Conservation (phyloP, 2,888 invertebrate genomes). For the Mechanitis messenoides region DNA sequence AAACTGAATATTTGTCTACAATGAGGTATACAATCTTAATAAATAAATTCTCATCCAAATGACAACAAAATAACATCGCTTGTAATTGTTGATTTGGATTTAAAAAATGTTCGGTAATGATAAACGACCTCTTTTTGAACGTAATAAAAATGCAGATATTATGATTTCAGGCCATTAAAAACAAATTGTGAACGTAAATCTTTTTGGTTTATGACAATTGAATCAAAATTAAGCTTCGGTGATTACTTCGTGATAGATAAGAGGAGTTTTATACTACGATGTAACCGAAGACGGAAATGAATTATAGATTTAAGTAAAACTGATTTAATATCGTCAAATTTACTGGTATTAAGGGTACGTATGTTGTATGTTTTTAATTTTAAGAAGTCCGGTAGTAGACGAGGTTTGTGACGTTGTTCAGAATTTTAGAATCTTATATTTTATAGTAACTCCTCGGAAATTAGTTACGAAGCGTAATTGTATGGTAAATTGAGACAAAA, state of each 20-base stretch:
- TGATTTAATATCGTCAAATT: background rate
- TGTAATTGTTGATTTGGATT: conserved; percentile 1
- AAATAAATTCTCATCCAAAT: background rate
- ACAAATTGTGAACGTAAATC: conserved; percentile 20
- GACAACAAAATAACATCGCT: background rate
- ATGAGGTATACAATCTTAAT: background rate
- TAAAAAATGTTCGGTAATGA: conserved; percentile 8
- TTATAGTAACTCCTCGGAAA: too few species aligned
- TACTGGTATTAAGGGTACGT: background rate
- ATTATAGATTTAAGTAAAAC: conserved; percentile 2
- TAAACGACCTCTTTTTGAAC: conserved; percentile 16
- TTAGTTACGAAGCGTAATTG: too few species aligned
- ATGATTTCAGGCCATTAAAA: conserved; percentile 19
- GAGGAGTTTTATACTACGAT: conserved; percentile 10
- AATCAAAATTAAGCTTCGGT: conserved; percentile 16
- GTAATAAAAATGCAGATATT: conserved; percentile 24
- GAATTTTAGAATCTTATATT: too few species aligned
- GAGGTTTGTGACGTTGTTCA: too few species aligned
- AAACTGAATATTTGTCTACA: too few species aligned
- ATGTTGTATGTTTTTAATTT: background rate
- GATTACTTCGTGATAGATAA: conserved; percentile 17
- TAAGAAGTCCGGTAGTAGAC: too few species aligned
- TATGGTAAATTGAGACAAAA: too few species aligned
- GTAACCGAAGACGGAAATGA: conserved; percentile 5
- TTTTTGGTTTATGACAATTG: conserved; percentile 24